Conservation (phyloP, 1,140 invertebrate species). For the Pachypsylla venusta region DNA sequence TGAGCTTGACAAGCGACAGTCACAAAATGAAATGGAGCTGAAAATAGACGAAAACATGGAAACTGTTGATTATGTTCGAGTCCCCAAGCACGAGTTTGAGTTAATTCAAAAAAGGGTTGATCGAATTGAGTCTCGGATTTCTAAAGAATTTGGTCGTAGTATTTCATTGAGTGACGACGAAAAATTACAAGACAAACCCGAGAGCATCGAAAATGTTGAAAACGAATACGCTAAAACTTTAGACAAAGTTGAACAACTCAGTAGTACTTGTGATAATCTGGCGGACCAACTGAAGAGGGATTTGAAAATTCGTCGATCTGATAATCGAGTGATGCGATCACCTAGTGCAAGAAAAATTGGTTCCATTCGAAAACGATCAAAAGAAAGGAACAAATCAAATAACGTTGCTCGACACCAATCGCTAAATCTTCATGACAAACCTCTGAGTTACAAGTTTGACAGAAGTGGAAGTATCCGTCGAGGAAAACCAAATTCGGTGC, state of each 20-base stretch:
- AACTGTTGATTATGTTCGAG: constrained; percentile 43
- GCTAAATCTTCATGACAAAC: constrained; percentile 23
- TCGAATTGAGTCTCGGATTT: constrained; percentile 49
- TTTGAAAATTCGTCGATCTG: constrained; percentile 48
- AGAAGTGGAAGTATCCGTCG: constrained; percentile 22
- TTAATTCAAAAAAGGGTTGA: constrained; percentile 54
- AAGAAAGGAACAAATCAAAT: constrained; percentile 32
- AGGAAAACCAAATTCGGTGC: constrained; percentile 27
- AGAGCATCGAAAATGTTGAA: constrained; percentile 37
- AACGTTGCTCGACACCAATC: constrained; percentile 27
- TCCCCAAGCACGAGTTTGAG: constrained; percentile 55
- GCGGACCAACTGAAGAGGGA: constrained; percentile 51
- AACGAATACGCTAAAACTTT: constrained; percentile 54
- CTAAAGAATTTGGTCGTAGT: constrained; percentile 41
- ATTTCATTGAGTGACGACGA: constrained; percentile 25
- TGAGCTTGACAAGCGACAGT: not conserved
- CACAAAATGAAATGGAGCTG: no score
- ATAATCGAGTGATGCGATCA: constrained; percentile 50
- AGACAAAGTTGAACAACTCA: constrained; percentile 42
- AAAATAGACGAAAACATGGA: no score
- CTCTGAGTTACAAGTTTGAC: constrained; percentile 11
- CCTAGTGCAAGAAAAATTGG: constrained; percentile 66
- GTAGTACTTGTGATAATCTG: constrained; percentile 46
- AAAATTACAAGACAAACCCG: constrained; percentile 11
- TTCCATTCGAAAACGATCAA: constrained; percentile 47